A percentile compares a stretch with the other conserved stretches of the same genome.
These are phyloP conservation scores for Pseudomyrmex gracilis DNA, from an alignment of 1,140 invertebrate species.

Conservation along the genomic window DNA sequence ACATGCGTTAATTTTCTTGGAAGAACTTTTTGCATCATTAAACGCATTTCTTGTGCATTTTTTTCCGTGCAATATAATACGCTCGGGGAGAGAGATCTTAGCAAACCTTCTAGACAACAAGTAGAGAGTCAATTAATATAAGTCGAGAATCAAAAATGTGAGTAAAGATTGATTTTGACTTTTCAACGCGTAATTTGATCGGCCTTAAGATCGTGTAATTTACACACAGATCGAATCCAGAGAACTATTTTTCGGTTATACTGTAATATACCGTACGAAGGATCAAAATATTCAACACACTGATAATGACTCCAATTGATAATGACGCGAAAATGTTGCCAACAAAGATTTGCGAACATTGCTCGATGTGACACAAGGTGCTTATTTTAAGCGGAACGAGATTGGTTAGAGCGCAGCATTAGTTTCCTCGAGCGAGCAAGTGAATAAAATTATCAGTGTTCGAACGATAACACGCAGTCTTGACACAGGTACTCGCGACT, in stretches of 20 bases:
- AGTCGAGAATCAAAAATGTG: no score
- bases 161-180: not conserved
- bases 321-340: not conserved
- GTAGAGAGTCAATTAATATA: not conserved
- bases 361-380: not conserved
- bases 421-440: not conserved
- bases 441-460: conserved; percentile 45
- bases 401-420: conserved; percentile 18
- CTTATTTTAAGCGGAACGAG: not conserved
- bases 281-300: not conserved
- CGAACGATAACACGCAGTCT: conserved; percentile 28
- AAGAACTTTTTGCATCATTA: conserved; percentile 25
- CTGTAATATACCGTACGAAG: no score
- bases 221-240: no score
- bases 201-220: not conserved
- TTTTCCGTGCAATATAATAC: not conserved
- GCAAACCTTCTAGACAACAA: not conserved
- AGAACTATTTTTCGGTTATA: not conserved
- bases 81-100: not conserved
- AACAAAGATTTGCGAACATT: not conserved
- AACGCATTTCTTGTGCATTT: not conserved
- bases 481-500: conserved; percentile 16
- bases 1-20: not conserved
- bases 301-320: not conserved
- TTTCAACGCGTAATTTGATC: not conserved